Conservation (phyloP, 2,797 vertebrate genomes). For the Onychomys leucogaster region DNA sequence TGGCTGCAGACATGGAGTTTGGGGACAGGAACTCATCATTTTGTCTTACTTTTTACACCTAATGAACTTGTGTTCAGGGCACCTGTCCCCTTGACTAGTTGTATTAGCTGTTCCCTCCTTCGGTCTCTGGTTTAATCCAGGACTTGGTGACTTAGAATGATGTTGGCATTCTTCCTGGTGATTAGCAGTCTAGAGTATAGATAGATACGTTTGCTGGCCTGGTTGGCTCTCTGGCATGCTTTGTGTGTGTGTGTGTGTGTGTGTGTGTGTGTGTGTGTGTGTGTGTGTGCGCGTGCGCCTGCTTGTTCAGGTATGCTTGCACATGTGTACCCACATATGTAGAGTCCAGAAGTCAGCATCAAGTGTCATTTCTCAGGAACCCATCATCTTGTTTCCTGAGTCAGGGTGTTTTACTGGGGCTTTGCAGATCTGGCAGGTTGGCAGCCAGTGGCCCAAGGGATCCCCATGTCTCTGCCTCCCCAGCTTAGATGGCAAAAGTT, state of each 20-base stretch:
- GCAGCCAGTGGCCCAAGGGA: neutral
- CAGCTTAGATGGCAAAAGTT: neutral
- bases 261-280: neutral
- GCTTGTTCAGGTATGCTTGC: neutral
- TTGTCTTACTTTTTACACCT: conserved; percentile 50
- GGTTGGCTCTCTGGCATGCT: neutral
- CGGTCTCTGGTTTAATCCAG: neutral
- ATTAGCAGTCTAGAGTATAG: neutral
- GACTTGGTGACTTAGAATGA: neutral
- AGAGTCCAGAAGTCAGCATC: neutral
- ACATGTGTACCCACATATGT: too few species aligned
- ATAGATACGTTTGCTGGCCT: too few species aligned
- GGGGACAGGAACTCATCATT: neutral
- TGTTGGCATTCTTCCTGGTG: neutral
- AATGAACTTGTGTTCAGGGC: neutral
- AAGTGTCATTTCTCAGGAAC: neutral
- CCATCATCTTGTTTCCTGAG: neutral
- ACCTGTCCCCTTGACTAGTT: neutral
- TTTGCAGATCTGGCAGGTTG: neutral
- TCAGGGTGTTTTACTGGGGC: neutral
- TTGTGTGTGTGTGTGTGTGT: neutral
- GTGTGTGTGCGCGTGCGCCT: neutral
- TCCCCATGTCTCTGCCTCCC: neutral
- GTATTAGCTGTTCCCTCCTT: neutral
- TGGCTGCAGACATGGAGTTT: neutral